Base-by-base conservation (phyloP, 1,140 invertebrate species). In the Euwallacea fornicatus region DNA sequence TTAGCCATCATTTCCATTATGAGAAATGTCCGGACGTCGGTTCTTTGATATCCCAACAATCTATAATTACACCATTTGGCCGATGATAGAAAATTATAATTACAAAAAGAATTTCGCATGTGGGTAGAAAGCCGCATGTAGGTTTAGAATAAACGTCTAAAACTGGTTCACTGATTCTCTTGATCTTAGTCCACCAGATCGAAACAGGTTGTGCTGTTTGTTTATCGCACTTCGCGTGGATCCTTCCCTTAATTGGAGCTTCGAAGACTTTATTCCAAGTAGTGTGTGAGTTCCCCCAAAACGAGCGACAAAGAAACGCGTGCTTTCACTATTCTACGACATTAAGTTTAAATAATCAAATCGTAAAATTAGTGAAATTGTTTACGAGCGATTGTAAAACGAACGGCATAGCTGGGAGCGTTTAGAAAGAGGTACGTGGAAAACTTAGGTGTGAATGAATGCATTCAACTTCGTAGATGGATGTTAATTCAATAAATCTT, bases 71-170 rank as follows among this genome's bases (percentile, higher is more conserved):
- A 33, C 21, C 21, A 33, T 33, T 63, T 60, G 21, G 42, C 59
- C 50, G 63, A 70, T 33, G 21, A 33, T 33, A 33, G 21, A 33
- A 33, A 33, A 33, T 33, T 33, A 33, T 4, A 4, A 33, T 33
- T 33, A 33, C 21, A 55, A 50, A 66, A 53, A 64, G n/a, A 66
- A 72, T 66, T 59, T 42, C 13, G 9, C 7, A 61, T 66, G 70
- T 72, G 64, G 70, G 70, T 72, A 60, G 70, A 72, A 66, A 72
- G 54, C 58, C 10, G 53, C 6, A 71, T 65, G 69, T 71, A 66
- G 69, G 69, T 46, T 71, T 71, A 13, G 42, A 54, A 65, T 71
- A 54, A 16, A 43, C 44, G n/a, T 41, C 43, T 71, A 56, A 72
- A 72, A 66, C 70, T 72, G 70, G 70, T 72, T 62, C 70, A 62